A percentile compares a stretch with the other conserved stretches of the same genome.
These are phyloP conservation scores for Hapalemur alaotrensis DNA, from an alignment of 2,797 vertebrate species.

Conservation along the genomic window DNA sequence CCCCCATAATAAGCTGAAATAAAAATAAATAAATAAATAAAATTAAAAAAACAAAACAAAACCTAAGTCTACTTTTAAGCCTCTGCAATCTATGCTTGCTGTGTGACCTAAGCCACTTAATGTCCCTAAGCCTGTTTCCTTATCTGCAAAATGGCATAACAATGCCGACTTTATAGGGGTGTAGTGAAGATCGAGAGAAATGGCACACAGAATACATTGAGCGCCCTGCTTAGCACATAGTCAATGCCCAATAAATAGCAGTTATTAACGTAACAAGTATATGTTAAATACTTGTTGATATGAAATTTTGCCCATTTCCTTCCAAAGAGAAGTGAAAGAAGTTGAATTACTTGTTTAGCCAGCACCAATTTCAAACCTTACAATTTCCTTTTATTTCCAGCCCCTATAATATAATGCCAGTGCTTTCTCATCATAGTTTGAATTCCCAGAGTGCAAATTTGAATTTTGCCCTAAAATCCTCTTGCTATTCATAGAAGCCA, in stretches of 20 bases:
- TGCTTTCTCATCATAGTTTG: neutral
- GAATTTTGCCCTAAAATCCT: neutral
- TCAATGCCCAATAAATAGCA: neutral
- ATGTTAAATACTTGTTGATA: neutral
- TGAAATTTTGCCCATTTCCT: neutral
- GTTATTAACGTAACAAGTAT: neutral
- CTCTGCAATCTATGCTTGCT: neutral
- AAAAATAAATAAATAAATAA: too few relatives aligned
- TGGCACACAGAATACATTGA: neutral
- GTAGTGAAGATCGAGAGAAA: neutral
- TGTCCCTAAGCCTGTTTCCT: neutral
- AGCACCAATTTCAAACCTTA: conserved; percentile 41
- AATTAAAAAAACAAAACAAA: neutral
- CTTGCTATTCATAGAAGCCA: neutral
- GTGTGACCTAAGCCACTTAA: neutral
- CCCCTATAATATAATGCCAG: neutral
- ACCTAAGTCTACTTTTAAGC: neutral
- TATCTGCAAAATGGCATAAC: neutral
- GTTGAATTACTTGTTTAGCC: conserved; percentile 5
- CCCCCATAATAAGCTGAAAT: too few relatives aligned
- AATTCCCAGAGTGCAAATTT: neutral
- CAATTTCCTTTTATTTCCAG: neutral
- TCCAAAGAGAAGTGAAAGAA: neutral
- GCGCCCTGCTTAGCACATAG: neutral
- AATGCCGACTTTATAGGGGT: neutral